A percentile compares a stretch with the other conserved stretches of the same genome.
These are phyloP conservation scores for Orussus abietinus DNA, from an alignment of 1,140 invertebrate genomes.

Conservation along the genomic window DNA sequence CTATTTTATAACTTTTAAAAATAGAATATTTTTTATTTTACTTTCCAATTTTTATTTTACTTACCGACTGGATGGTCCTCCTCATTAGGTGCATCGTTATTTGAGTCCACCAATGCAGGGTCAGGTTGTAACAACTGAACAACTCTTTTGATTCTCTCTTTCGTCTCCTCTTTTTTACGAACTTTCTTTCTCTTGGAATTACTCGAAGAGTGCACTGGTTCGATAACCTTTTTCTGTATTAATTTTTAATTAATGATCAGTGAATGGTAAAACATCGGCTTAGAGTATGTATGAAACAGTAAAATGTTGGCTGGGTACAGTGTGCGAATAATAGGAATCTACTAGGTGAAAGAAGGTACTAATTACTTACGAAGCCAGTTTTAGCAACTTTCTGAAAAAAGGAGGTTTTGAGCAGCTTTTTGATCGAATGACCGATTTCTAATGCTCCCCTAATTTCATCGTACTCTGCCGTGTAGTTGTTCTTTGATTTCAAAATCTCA, in stretches of 20 bases:
- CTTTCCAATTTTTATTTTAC: conserved; percentile 6
- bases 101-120: conserved; percentile 45
- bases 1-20: conserved; percentile 9
- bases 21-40: conserved; percentile 14
- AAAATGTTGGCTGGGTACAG: too few species aligned
- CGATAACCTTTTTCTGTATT: too few species aligned
- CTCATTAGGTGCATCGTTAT: conserved; percentile 50
- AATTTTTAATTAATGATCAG: too few species aligned
- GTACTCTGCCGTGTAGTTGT: conserved; percentile 55
- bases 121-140: conserved; percentile 55
- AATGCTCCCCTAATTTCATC: conserved; percentile 52
- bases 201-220: too few species aligned
- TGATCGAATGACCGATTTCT: conserved; percentile 46
- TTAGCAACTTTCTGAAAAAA: conserved; percentile 50
- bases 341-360: too few species aligned
- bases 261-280: too few species aligned
- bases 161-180: too few species aligned
- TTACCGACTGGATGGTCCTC: conserved; percentile 51
- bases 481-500: conserved; percentile 55
- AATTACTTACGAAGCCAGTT: conserved; percentile 43
- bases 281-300: too few species aligned
- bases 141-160: conserved; percentile 55
- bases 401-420: conserved; percentile 52
- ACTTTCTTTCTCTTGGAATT: too few species aligned
- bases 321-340: too few species aligned